These are phyloP conservation scores for Hypotaenidia okinawae DNA, from an alignment of 2,797 vertebrate species.

Conservation along the genomic window DNA sequence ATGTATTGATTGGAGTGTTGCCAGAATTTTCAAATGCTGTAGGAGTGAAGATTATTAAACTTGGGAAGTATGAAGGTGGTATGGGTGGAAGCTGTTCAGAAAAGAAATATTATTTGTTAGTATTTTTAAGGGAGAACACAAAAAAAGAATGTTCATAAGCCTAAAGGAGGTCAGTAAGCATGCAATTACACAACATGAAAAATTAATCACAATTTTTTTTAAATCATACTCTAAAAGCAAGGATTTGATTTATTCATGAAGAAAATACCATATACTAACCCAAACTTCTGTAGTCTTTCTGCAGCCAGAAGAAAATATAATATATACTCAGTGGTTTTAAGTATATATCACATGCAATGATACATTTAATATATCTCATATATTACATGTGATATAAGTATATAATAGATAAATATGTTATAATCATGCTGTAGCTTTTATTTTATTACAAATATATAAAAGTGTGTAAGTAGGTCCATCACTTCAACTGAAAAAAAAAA, in stretches of 20 bases:
- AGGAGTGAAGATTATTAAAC: background rate
- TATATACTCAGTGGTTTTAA: background rate
- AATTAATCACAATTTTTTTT: background rate
- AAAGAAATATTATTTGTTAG: background rate
- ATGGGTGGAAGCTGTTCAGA: background rate
- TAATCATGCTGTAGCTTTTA: background rate
- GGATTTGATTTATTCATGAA: background rate
- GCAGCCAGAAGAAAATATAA: background rate
- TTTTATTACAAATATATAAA: background rate
- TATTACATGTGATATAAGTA: background rate
- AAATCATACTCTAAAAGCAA: background rate
- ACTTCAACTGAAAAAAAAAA: background rate
- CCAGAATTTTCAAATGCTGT: background rate
- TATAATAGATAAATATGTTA: background rate
- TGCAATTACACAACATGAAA: background rate
- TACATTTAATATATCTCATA: background rate
- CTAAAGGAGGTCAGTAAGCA: background rate
- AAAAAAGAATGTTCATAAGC: background rate
- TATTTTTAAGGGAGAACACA: background rate
- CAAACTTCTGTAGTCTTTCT: background rate
- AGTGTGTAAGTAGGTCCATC: background rate
- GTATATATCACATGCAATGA: background rate
- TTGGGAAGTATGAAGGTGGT: background rate
- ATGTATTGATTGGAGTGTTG: background rate
- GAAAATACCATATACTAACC: background rate